Percentiles rank a stretch among this genome's conserved stretches.
Conservation (phyloP, 1,140 invertebrate species). For the Ceratoteleas bidentatus region DNA sequence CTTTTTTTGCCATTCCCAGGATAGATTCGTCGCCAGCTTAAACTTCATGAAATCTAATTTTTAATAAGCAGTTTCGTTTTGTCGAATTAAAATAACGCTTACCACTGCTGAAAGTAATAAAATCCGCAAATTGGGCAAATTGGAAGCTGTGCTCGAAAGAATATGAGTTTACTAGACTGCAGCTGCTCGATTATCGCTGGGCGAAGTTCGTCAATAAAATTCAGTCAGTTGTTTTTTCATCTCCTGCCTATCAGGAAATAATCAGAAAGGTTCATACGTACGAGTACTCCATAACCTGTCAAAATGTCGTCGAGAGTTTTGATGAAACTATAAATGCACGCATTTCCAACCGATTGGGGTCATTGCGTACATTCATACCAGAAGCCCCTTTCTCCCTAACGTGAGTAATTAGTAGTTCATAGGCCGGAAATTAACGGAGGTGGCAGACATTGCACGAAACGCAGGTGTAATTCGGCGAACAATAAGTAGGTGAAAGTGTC, state of each 20-base stretch:
- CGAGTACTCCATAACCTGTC: slow-evolving; percentile 50
- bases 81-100: too few species aligned
- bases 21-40: too few species aligned
- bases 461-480: neutral
- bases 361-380: slow-evolving; percentile 34
- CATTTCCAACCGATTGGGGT: slow-evolving; percentile 41
- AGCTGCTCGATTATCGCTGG: slow-evolving; percentile 22
- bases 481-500: too few species aligned
- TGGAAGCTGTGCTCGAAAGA: slow-evolving; percentile 12
- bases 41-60: too few species aligned
- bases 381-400: slow-evolving; percentile 26
- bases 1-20: too few species aligned
- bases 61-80: too few species aligned
- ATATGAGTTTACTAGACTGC: slow-evolving; percentile 8
- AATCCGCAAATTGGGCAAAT: neutral
- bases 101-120: too few species aligned
- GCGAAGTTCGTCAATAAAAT: slow-evolving; percentile 43
- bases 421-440: slow-evolving; percentile 65
- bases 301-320: slow-evolving; percentile 53
- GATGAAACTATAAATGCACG: slow-evolving; percentile 51
- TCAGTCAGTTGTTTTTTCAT: slow-evolving; percentile 53
- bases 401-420: slow-evolving; percentile 70
- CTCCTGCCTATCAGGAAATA: slow-evolving; percentile 45
- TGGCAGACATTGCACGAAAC: slow-evolving; percentile 25
- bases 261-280: slow-evolving; percentile 49